These are phyloP conservation scores for Meda fulgida DNA, from an alignment of 2,797 vertebrate species.

Conservation along the genomic window DNA sequence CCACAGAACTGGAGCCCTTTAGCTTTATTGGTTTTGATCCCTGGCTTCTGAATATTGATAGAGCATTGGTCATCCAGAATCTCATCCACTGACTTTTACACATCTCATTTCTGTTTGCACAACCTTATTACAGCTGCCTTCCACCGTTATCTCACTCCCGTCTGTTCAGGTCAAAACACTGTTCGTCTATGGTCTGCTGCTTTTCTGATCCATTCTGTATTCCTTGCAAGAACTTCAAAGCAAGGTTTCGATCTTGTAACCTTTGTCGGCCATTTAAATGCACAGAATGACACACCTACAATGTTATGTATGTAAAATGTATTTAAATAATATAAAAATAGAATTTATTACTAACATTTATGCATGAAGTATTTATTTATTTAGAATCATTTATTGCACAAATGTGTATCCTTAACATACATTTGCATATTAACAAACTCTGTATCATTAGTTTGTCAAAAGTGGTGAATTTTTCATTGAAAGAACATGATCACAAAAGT, in stretches of 20 bases:
- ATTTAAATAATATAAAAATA: not conserved
- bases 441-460: not conserved
- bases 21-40: conserved; percentile 21
- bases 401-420: not conserved
- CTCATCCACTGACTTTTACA: conserved; percentile 12
- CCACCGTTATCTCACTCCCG: not conserved
- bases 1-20: conserved; percentile 22
- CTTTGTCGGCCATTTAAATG: not conserved
- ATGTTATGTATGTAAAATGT: not conserved
- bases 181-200: not conserved
- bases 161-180: not conserved
- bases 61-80: not conserved
- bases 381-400: not conserved
- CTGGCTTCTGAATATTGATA: conserved; percentile 16
- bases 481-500: not conserved
- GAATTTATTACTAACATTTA: not conserved
- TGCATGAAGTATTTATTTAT: not conserved
- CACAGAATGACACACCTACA: not conserved
- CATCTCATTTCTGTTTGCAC: conserved; percentile 12
- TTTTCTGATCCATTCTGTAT: not conserved
- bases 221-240: not conserved
- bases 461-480: not conserved
- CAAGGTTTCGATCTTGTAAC: not conserved
- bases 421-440: not conserved
- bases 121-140: conserved; percentile 10